Base-by-base conservation (phyloP, 2,797 vertebrate species). In the Bovichtus variegatus region DNA sequence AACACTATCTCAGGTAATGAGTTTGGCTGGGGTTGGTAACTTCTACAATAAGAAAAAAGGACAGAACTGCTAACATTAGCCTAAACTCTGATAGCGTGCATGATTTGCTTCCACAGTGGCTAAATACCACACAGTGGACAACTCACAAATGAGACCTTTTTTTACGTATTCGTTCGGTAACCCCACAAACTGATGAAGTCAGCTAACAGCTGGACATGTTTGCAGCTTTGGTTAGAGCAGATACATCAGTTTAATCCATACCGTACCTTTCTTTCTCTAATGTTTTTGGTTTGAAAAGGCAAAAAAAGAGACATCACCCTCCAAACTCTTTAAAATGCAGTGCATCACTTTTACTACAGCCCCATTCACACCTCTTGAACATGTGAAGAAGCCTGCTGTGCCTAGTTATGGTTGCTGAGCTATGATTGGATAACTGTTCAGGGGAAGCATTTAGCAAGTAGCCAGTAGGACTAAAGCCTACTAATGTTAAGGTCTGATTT, bases 381-480 rank as follows among this genome's bases (percentile, higher is more conserved):
- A 57, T 36, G 16, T 61, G 13, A 67, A 34, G 31, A 36, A 15
- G 31, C 6, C 23, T 64, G 6, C 18, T 9, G 4, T 9, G n/a
- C n/a, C n/a, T 8, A 2, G 25, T 76, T 61, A 18, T 7, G 19
- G 29, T 55, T 50, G 1, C 13, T 62, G n/a, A 47, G 9, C 15
- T 2, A 47, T 57, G 31, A 69, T 23, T 61, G 13, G 8, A 34
- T 34, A 6, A 34, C 31, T 34, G 31, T 34, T 9, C 8, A 34
- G 31, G 31, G 1, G 34, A 50, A 40, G 31, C 41, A 29, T 82
- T 79, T 60, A 64, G 29, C 2, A 29, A 83, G 10, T 2, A 31
- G 11, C 78, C 21, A 54, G 19, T 65, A 71, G n/a, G 29, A 69
- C 38, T n/a, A 36, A 73, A 27, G 36, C 2, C 10, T 2, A 1